Conservation (phyloP, 2,888 invertebrate genomes). For the Himalopsyche tibetana region DNA sequence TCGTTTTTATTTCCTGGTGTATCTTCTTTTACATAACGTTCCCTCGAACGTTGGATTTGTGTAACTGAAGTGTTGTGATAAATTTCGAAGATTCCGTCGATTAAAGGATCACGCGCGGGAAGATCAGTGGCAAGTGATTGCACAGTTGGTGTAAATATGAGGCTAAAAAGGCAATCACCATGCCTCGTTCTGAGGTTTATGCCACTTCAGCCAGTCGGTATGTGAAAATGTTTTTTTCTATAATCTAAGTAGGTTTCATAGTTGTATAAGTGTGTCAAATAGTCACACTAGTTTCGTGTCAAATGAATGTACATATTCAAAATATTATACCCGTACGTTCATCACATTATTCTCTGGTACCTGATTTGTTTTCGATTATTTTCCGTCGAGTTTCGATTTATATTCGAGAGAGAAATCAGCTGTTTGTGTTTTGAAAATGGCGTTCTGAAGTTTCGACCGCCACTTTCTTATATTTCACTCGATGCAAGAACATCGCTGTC, state of each 20-base stretch:
- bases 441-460: background rate
- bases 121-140: conserved; percentile 62
- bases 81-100: conserved; percentile 65
- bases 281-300: background rate
- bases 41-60: conserved; percentile 51
- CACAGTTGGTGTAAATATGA: conserved; percentile 73
- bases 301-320: background rate
- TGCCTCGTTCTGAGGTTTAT: conserved; percentile 80
- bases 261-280: conserved; percentile 7
- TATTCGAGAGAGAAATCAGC: no score
- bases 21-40: conserved; percentile 51
- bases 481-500: no score
- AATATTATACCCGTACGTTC: background rate
- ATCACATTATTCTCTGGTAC: background rate
- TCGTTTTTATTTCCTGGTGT: conserved; percentile 37
- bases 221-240: conserved; percentile 4
- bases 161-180: conserved; percentile 81
- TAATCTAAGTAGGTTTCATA: conserved; percentile 2
- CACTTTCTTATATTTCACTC: no score
- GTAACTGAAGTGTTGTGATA: conserved; percentile 60
- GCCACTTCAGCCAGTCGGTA: conserved; percentile 71
- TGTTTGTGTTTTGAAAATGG: background rate
- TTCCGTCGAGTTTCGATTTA: background rate
- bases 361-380: background rate
- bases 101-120: conserved; percentile 64